phyloP scores from a whole-genome alignment of 2,113 vertebrate species.

The Tamias sibiricus region DNA sequence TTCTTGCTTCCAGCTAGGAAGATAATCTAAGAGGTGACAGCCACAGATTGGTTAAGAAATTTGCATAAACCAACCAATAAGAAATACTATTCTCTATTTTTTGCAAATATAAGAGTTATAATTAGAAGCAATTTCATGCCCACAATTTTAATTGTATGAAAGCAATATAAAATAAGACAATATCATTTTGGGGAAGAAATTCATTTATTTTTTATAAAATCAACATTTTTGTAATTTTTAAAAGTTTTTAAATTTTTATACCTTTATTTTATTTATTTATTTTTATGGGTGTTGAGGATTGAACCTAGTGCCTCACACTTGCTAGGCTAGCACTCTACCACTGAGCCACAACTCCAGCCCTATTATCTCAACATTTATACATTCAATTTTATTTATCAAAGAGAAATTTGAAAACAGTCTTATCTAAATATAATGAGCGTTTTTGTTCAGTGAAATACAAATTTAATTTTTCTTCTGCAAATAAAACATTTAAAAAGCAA shows the following conservation, averaged over 20 bases:
- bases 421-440: neutral
- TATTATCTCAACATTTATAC: neutral
- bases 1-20: neutral
- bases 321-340: no score
- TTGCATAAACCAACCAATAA: neutral
- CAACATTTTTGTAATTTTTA: no score
- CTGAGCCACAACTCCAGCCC: no score
- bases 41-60: neutral
- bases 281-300: no score
- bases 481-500: neutral
- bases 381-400: slow-evolving; percentile 2
- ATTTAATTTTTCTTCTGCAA: neutral
- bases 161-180: neutral
- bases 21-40: neutral
- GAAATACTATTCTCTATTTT: neutral
- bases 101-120: neutral
- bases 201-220: no score
- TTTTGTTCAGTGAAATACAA: slow-evolving; percentile 29
- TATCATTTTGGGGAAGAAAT: neutral
- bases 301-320: no score
- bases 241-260: no score
- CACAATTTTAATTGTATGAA: neutral
- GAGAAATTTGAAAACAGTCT: neutral
- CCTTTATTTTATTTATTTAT: no score
- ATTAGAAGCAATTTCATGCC: neutral